phyloP scores from a whole-genome alignment of 2,888 invertebrate genomes.

The Resseliella maxima region DNA sequence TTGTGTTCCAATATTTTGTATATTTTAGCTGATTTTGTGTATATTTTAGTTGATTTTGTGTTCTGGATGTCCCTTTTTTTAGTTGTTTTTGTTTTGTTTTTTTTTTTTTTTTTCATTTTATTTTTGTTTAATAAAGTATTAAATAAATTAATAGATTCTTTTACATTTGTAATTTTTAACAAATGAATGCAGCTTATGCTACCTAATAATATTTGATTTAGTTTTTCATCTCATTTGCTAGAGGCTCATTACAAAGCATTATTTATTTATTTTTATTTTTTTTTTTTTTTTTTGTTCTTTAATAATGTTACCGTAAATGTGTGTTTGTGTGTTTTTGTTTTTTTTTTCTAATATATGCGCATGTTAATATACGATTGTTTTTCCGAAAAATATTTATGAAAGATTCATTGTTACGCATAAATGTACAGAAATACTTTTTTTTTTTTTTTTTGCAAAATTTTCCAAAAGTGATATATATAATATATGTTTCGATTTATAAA shows the following conservation, averaged over 20 bases:
- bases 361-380: background rate
- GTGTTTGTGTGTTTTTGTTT: background rate
- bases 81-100: background rate
- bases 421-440: background rate
- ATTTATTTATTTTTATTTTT: background rate
- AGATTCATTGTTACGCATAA: conserved; percentile 39
- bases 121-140: background rate
- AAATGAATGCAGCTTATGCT: conserved; percentile 24
- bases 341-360: background rate
- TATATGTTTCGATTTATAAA: background rate
- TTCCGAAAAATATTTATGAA: background rate
- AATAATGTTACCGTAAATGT: too few species aligned
- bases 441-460: background rate
- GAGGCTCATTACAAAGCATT: background rate
- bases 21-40: too few species aligned
- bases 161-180: conserved; percentile 29
- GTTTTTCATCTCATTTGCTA: background rate
- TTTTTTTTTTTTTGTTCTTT: background rate
- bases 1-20: too few species aligned
- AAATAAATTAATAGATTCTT: conserved; percentile 46
- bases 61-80: background rate
- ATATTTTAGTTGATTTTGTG: too few species aligned
- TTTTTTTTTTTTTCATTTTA: background rate
- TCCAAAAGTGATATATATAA: background rate
- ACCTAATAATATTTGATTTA: conserved; percentile 16